Percentiles rank a stretch among this genome's conserved stretches.
Evolutionary conservation across 1,140 invertebrate species (phyloP).

Genomic region (Maconellicoccus hirsutus): DNA sequence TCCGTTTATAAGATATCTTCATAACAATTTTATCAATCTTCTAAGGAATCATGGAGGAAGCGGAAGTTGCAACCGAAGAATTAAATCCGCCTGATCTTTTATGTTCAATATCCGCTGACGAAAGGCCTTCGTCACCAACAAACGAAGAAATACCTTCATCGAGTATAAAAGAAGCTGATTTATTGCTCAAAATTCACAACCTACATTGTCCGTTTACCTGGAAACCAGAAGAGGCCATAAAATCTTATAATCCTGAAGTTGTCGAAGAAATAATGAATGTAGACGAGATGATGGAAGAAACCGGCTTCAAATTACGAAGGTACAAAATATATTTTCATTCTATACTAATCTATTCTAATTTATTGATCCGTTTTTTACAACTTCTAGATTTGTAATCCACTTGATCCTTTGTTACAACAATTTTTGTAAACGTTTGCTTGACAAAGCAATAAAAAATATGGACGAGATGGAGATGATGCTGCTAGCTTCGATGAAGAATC

Average conservation of each 20-base stretch:
- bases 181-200: background rate
- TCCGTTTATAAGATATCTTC: too few species aligned
- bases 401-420: background rate
- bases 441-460: background rate
- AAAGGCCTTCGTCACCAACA: too few species aligned
- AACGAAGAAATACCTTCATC: background rate
- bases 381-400: background rate
- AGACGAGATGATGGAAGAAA: background rate
- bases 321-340: background rate
- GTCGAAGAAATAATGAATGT: background rate
- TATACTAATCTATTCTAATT: background rate
- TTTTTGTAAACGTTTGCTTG: background rate
- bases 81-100: too few species aligned
- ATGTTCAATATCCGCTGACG: too few species aligned
- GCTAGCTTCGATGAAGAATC: background rate
- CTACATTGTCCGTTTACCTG: background rate
- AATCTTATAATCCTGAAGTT: background rate
- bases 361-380: too few species aligned
- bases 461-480: conserved; percentile 14
- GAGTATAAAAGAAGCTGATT: background rate
- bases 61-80: too few species aligned
- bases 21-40: too few species aligned
- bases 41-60: too few species aligned
- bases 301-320: background rate
- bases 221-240: background rate